phyloP scores from a whole-genome alignment of 2,113 vertebrate genomes.

The Chionodraco myersi region DNA sequence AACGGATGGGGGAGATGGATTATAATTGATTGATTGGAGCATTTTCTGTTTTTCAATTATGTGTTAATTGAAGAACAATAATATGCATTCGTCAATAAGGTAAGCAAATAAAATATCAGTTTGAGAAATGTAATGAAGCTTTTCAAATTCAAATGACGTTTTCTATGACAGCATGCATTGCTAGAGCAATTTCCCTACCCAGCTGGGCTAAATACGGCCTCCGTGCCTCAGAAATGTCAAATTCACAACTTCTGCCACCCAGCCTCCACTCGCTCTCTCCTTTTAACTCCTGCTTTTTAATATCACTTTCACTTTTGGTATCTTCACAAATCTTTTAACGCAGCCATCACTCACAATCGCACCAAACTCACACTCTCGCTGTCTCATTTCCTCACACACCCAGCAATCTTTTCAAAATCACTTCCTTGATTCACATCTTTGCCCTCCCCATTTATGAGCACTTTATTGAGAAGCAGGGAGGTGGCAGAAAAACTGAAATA shows the following conservation, averaged over 20 bases:
- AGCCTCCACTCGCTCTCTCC: slow-evolving; percentile 20
- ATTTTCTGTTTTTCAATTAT: neutral
- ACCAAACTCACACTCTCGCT: slow-evolving; percentile 23
- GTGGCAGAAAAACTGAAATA: slow-evolving; percentile 80
- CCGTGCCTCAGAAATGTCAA: slow-evolving; percentile 37
- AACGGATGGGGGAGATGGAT: neutral
- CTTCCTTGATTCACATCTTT: slow-evolving; percentile 83
- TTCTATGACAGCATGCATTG: neutral
- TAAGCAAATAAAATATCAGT: neutral
- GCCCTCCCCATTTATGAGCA: slow-evolving; percentile 79
- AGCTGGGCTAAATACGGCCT: slow-evolving; percentile 38
- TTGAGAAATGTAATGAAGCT: neutral
- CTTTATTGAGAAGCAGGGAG: slow-evolving; percentile 81
- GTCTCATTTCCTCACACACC: slow-evolving; percentile 79
- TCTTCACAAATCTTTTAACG: slow-evolving; percentile 66
- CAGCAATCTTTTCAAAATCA: slow-evolving; percentile 79
- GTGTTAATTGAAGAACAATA: neutral
- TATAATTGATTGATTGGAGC: neutral
- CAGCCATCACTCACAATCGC: slow-evolving; percentile 48
- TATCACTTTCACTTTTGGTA: slow-evolving; percentile 68
- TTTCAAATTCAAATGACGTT: neutral
- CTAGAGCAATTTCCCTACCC: slow-evolving; percentile 18
- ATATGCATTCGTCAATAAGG: too few relatives aligned
- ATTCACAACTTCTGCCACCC: slow-evolving; percentile 49
- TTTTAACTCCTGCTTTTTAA: slow-evolving; percentile 63